phyloP scores from a whole-genome alignment of 23 tunicate genomes.

The Halocynthia aurantium region DNA sequence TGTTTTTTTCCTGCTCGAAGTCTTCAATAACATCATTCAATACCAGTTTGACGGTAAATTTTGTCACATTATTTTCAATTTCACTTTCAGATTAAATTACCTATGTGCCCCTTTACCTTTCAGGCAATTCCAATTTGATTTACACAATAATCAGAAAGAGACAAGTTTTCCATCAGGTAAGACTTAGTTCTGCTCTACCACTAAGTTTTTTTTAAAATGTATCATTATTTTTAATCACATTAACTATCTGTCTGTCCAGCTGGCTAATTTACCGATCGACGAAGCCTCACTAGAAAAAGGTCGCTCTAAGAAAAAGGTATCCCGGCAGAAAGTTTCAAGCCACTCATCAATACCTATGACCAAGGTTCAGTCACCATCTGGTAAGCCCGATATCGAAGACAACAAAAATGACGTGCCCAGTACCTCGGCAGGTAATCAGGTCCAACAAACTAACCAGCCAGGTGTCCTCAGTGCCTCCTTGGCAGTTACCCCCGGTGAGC shows the following conservation, averaged over 20 bases:
- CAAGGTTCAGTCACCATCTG: too few relatives aligned
- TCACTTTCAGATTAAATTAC: background rate
- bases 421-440: too few relatives aligned
- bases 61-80: background rate
- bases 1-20: constrained; percentile 94
- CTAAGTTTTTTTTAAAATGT: background rate
- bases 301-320: constrained; percentile 26
- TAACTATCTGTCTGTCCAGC: constrained; percentile 29
- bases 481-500: constrained; percentile 64
- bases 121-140: constrained; percentile 69
- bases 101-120: background rate
- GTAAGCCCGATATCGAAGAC: too few relatives aligned
- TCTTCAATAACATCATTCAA: constrained; percentile 93
- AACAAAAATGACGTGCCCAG: too few relatives aligned
- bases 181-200: background rate
- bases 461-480: constrained; percentile 54
- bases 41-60: constrained; percentile 89
- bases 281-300: constrained; percentile 73
- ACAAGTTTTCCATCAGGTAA: constrained; percentile 81
- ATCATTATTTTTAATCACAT: background rate
- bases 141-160: constrained; percentile 92
- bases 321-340: constrained; percentile 4
- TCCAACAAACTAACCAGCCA: too few relatives aligned
- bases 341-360: too few relatives aligned
- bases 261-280: constrained; percentile 90